Base-by-base conservation (phyloP, 30 jellyfish, hydroid and myxozoan genomes). In the Hydractinia symbiolongicarpus region DNA sequence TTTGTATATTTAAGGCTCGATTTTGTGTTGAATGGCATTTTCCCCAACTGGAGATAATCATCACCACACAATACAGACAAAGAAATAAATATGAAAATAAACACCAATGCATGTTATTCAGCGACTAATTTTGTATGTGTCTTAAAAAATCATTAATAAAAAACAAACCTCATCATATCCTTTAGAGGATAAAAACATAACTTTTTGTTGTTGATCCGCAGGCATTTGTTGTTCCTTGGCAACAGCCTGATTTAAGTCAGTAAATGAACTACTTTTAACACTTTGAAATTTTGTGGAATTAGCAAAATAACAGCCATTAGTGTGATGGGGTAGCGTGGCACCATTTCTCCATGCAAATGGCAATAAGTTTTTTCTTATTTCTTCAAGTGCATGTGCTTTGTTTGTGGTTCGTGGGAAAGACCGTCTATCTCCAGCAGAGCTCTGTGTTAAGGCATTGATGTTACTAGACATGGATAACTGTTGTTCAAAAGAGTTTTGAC, bases 381-480 rank as follows among this genome's bases (percentile, higher is more conserved):
- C 66, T 67, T 79, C 83, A n/a, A 79, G 69, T 21, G 87, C 84
- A 76, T 50, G 55, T 8, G 87, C 87, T 20, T 66, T 79, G 10
- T 52, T 58, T 49, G 80, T 19, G 15, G 80, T 50, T 14, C 87
- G 57, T 5, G 87, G 87, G 67, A 20, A 79, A 19, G 87, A 79
- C 9, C 87, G 9, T 55, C 87, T 62, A n/a, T 79, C 87, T 7
- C 87, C 87, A 61, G 87, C 87, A 0, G 87, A 64, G 67, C 83
- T 66, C 50, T 79, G 83, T 60, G 87, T 5, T 61, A 79, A 83
- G 66, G 87, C 87, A 62, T 61, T 60, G 21, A 79, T 79, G 54
- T 67, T 67, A 66, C 55, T 49, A 79, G 72, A 13, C 14, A 44
- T 77, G n/a, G 77, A 50, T 53, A 77, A 49, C 3, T 53, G 79